Evolutionary conservation across 2,888 invertebrate genomes (phyloP).

Genomic region (Drosophila rellima): DNA sequence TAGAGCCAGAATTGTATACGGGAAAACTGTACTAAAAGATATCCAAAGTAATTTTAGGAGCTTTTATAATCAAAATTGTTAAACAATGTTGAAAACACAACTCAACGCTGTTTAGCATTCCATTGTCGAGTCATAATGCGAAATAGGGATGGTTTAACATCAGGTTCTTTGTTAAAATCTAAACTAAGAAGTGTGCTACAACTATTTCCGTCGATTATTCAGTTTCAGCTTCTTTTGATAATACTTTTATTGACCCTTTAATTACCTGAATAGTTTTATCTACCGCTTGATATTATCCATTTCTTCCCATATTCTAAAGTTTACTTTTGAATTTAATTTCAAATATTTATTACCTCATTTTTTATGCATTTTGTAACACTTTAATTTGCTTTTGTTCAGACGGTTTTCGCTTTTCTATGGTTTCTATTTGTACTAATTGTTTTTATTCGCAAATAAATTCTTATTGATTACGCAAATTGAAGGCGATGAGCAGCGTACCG

Average conservation of each 20-base stretch:
- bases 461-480: constrained; percentile 70
- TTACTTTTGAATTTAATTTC: constrained; percentile 46
- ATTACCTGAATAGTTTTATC: constrained; percentile 1
- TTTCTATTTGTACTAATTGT: constrained; percentile 59
- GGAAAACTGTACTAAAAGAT: constrained; percentile 12
- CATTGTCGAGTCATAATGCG: not conserved
- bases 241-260: not conserved
- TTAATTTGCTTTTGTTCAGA: constrained; percentile 24
- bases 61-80: constrained; percentile 2
- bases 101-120: not conserved
- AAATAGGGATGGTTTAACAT: not conserved
- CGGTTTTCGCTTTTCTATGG: constrained; percentile 14
- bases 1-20: constrained; percentile 10
- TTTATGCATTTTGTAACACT: constrained; percentile 40
- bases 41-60: constrained; percentile 7
- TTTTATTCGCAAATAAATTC: constrained; percentile 64
- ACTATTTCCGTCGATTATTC: not conserved
- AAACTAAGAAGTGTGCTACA: not conserved
- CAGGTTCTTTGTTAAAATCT: not conserved
- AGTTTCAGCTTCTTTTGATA: constrained; percentile 9
- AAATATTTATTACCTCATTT: constrained; percentile 62
- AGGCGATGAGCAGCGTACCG: constrained; percentile 28
- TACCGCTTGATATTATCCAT: not conserved
- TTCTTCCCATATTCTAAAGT: not conserved
- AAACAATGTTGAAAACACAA: constrained; percentile 4